A percentile compares a stretch with the other conserved stretches of the same genome.
Evolutionary conservation across 2,113 vertebrate species (phyloP).

Genomic region (Lophura nycthemera): DNA sequence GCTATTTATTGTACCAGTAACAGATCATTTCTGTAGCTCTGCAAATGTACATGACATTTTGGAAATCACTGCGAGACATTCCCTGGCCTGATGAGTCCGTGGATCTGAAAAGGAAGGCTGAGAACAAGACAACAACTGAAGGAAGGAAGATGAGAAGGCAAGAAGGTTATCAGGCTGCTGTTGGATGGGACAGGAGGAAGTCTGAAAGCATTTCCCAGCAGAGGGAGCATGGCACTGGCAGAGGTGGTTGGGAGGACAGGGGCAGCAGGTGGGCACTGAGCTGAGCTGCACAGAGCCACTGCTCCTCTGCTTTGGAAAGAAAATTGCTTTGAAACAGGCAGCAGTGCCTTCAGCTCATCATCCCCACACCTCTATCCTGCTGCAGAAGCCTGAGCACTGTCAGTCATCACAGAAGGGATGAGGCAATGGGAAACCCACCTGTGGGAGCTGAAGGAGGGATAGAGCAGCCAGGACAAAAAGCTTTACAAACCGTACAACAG

Average conservation of each 20-base stretch:
- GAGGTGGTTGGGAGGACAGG: background rate
- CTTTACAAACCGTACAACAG: background rate
- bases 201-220: constrained; percentile 12
- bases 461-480: background rate
- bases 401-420: background rate
- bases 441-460: rapidly evolving
- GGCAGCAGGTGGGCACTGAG: background rate
- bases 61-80: background rate
- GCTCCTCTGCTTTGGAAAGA: background rate
- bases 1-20: background rate
- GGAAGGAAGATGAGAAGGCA: background rate
- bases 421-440: background rate
- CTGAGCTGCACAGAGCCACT: background rate
- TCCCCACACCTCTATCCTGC: rapidly evolving
- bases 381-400: background rate
- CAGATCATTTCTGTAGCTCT: background rate
- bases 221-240: background rate
- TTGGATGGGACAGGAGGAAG: background rate
- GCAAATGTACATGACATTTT: background rate
- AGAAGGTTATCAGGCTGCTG: background rate
- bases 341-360: background rate
- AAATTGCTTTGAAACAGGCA: background rate
- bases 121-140: background rate
- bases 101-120: background rate
- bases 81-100: background rate